phyloP scores from a whole-genome alignment of 1,140 invertebrate species.

The Parasteatoda tepidariorum region DNA sequence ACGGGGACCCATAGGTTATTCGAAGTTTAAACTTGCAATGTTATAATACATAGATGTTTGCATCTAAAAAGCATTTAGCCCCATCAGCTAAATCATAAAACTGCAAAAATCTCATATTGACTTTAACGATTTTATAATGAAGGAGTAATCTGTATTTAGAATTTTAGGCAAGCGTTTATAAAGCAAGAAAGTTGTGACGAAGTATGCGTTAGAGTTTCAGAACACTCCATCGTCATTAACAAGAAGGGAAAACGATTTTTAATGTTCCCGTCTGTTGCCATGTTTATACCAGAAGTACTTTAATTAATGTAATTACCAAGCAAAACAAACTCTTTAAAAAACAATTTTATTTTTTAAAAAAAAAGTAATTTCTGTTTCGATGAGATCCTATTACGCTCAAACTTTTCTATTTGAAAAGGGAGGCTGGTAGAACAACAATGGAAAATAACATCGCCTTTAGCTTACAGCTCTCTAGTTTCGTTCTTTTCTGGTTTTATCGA shows the following conservation, averaged over 20 bases:
- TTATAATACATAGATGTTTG: too few species aligned
- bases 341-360: neutral
- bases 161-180: neutral
- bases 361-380: neutral
- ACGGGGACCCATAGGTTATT: too few species aligned
- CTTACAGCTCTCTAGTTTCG: neutral
- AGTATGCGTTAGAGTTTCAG: neutral
- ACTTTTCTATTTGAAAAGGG: neutral
- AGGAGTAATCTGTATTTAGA: neutral
- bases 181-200: neutral
- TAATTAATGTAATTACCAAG: neutral
- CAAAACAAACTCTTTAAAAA: neutral
- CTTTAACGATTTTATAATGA: neutral
- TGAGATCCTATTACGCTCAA: neutral
- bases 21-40: too few species aligned
- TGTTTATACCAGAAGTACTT: neutral
- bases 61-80: too few species aligned
- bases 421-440: neutral
- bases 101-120: too few species aligned
- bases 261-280: neutral
- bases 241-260: neutral
- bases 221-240: neutral
- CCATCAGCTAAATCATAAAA: too few species aligned
- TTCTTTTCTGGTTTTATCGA: conserved; percentile 31
- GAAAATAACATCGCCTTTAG: neutral